Evolutionary conservation across 1,140 invertebrate genomes (phyloP), one percentile per base, ranked within the genome.

Genomic region (Hermetia illucens): DNA sequence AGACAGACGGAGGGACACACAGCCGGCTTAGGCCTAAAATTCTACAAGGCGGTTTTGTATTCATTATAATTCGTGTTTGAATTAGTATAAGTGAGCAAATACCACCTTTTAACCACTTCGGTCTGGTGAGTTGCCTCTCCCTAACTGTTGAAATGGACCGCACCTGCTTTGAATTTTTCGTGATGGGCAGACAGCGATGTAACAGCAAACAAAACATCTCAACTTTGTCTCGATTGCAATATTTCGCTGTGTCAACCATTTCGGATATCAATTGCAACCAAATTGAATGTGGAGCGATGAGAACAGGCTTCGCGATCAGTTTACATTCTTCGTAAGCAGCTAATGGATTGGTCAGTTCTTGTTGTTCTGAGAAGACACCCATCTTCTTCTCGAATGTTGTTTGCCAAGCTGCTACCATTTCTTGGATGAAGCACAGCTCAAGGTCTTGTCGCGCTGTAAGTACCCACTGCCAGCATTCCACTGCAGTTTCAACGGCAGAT

Each of bases 401-500:
- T 51, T 89, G 83, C 88, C 89, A 96, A 1, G 90, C 85, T 1
- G 81, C 72, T 6, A 89, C 72, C 75, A 95, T 91, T 62, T 91
- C 85, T 57, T 91, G 85, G 22, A 92, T 65, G 44, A 93, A 83
- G 34, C 81, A 68, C 24, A 94, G 64, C 58, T 92, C 90, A 3
- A 98, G 55, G 53, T 97, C 90, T 10, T 85, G 82, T 18, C 90
- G 65, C 0, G 92, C 85, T 2, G 92, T 93, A 2, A 96, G 70
- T 36, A 98, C 67, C 96, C 95, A 99, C 46, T 95, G 90, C 96
- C 96, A 99, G 57, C 93, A 98, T 45, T 93, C 88, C 4, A 96
- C 79, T 3, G 88, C 84, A 4, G 86, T 79, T 18, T 77, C 74
- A 69, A 97, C 84, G 0, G 89, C 81, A 42, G 78, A 75, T 43